Conservation (phyloP, 2,888 invertebrate species). For the Volucella inanis region DNA sequence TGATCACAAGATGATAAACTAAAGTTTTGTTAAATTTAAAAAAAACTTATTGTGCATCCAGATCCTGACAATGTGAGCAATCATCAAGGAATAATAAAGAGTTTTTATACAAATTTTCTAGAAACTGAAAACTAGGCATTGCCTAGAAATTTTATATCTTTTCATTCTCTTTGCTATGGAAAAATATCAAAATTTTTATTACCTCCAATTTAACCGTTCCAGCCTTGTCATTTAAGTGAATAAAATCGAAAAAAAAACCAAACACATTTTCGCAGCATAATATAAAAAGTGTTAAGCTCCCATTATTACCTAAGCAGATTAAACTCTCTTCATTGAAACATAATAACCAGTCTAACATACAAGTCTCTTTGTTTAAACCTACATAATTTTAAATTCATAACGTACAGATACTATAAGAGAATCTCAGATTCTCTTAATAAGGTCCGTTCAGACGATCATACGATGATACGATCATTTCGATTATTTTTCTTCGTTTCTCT, state of each 20-base stretch:
- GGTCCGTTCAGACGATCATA: background rate
- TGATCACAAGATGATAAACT: no score
- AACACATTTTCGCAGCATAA: background rate
- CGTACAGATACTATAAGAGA: conserved; percentile 4
- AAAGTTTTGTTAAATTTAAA: no score
- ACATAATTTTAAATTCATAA: conserved; percentile 21
- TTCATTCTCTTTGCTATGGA: no score
- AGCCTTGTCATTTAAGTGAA: no score
- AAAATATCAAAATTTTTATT: no score
- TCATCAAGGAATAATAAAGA: no score
- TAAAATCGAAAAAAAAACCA: background rate
- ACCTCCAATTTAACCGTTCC: no score
- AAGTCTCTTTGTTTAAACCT: background rate
- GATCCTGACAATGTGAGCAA: no score
- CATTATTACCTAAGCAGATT: background rate
- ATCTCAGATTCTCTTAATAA: conserved; percentile 1
- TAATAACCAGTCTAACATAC: conserved; percentile 12
- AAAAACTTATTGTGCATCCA: no score
- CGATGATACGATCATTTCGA: background rate
- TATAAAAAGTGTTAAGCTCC: background rate
- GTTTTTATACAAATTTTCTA: no score
- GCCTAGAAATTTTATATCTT: no score
- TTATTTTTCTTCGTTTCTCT: conserved; percentile 10
- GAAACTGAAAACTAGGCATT: no score
- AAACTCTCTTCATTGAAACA: conserved; percentile 10